phyloP scores from a whole-genome alignment of 2,888 invertebrate genomes.

The Branchipolynoe longqiensis region DNA sequence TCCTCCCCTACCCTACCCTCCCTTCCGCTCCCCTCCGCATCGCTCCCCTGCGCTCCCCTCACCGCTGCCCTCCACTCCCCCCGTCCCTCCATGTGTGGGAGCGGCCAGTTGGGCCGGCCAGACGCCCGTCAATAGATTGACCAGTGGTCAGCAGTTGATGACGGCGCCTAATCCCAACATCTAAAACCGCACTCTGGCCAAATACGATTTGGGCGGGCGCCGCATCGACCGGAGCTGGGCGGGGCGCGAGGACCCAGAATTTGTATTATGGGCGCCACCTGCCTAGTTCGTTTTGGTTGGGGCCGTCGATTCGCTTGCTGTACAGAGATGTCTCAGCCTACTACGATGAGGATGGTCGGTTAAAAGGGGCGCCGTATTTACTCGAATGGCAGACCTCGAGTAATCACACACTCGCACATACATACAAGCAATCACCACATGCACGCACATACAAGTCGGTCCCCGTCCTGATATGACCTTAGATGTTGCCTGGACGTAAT shows the following conservation, averaged over 20 bases:
- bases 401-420: too few relatives aligned
- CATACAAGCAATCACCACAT: too few relatives aligned
- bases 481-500: too few relatives aligned
- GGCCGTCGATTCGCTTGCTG: conserved; percentile 22
- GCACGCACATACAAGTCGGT: too few relatives aligned
- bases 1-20: neutral
- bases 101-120: conserved; percentile 27
- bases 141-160: conserved; percentile 47
- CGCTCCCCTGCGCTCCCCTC: too few relatives aligned
- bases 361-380: too few relatives aligned
- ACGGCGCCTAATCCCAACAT: conserved; percentile 39
- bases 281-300: conserved; percentile 22
- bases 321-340: conserved; percentile 15
- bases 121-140: conserved; percentile 35
- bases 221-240: conserved; percentile 9
- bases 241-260: neutral
- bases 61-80: neutral
- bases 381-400: too few relatives aligned
- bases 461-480: too few relatives aligned
- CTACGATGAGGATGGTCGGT: neutral
- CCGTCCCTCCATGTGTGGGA: neutral
- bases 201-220: conserved; percentile 13
- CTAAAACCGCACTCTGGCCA: conserved; percentile 39
- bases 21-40: neutral
- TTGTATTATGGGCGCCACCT: conserved; percentile 32